Evolutionary conservation across 2,113 vertebrate genomes (phyloP), one percentile per base, ranked within the genome.

Genomic region (Symphodus melops): DNA sequence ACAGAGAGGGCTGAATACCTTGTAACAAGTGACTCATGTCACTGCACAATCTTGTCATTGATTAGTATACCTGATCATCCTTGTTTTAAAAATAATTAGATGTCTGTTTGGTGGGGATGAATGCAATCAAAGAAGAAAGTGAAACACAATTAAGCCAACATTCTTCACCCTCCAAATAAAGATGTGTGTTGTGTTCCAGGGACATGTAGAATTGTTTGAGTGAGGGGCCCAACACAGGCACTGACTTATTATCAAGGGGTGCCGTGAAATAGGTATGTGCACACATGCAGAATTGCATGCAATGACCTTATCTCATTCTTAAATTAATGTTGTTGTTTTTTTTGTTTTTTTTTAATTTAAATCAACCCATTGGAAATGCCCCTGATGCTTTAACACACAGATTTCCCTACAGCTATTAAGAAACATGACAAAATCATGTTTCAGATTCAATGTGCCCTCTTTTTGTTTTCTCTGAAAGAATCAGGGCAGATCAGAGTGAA

Each of bases 401-500:
- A 58, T 79, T 54, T 16, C 14, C 58, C 37, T 20, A 25, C 16
- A 56, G 33, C 12, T 8, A 66, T 84, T 51, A 62, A 37, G 21
- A 52, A 68, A 87, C 25, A 37, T 52, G 36, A 41, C 39, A 56
- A 25, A 82, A 23, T 53, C 23, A 8, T 58, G 20, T 67, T 63
- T 65, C 20, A 42, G 10, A 72, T 73, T 41, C 36, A 51, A 4
- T n/a, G 42, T 65, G 53, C 21, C 11, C 3, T 12, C 54, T 28
- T 71, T 44, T 73, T 60, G 46, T 81, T 83, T 67, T 55, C 68
- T 37, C 41, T 69, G 55, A 54, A 36, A 80, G 77, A 68, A 58
- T 49, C 23, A 48, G 77, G 60, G 78, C 79, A 64, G 89, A 90
- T 92, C 81, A 92, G 90, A 78, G 59, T 14, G 68, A 84, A 83